phyloP scores from a whole-genome alignment of 2,113 vertebrate genomes.

The Aix galericulata region DNA sequence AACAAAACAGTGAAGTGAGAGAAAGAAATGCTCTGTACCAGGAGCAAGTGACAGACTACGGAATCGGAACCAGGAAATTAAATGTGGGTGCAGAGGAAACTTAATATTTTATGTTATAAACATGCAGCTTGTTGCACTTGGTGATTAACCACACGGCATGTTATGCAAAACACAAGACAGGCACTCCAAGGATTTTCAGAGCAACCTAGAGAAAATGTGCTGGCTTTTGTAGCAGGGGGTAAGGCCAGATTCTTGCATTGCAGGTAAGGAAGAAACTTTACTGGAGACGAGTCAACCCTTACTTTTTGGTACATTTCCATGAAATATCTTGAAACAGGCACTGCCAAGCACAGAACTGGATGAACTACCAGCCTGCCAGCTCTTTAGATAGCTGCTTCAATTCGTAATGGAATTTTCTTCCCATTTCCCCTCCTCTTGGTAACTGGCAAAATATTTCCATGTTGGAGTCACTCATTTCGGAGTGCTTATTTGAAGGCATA shows the following conservation, averaged over 20 bases:
- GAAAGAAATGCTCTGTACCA: neutral
- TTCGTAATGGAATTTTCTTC: neutral
- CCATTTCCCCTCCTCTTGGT: neutral
- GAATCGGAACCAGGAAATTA: neutral
- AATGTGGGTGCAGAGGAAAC: neutral
- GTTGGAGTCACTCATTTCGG: neutral
- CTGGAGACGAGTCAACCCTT: neutral
- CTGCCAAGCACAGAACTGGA: neutral
- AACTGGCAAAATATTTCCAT: constrained; percentile 9
- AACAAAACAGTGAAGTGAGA: constrained; percentile 26
- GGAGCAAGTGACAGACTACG: neutral
- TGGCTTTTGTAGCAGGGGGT: neutral
- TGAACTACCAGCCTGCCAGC: neutral
- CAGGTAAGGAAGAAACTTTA: neutral
- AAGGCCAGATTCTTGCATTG: neutral
- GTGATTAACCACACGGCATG: neutral
- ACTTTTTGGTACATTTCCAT: neutral
- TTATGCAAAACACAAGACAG: neutral
- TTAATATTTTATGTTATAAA: neutral
- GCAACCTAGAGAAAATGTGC: neutral
- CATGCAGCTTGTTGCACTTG: neutral
- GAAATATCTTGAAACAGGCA: neutral
- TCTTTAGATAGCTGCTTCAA: neutral
- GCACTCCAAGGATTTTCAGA: neutral
- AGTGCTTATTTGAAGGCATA: neutral